A percentile compares a stretch with the other conserved stretches of the same genome.
Evolutionary conservation across 2,888 invertebrate species (phyloP).

Genomic region (Marronus borbonicus): DNA sequence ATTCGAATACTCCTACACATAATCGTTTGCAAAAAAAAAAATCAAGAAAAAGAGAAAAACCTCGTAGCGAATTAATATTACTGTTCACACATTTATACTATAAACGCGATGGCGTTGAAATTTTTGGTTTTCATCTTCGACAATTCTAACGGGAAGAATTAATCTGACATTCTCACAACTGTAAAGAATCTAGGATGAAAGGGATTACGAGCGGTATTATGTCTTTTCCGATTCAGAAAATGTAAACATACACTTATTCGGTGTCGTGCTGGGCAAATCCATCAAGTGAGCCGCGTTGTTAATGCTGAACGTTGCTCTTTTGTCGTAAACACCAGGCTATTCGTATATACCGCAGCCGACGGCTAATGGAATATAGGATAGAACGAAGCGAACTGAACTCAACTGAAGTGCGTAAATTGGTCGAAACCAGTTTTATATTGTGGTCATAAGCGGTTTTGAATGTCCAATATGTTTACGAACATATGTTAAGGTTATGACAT

Average conservation of each 20-base stretch:
- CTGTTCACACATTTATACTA: too few relatives aligned
- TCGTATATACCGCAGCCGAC: conserved; percentile 27
- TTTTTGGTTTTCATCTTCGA: neutral
- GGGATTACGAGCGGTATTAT: conserved; percentile 41
- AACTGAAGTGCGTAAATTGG: neutral
- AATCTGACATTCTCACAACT: conserved; percentile 39
- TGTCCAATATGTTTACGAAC: too few relatives aligned
- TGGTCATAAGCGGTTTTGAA: too few relatives aligned
- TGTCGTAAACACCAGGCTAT: conserved; percentile 43
- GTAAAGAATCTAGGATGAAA: conserved; percentile 21
- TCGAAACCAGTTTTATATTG: conserved; percentile 17
- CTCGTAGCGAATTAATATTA: too few relatives aligned
- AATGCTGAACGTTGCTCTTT: conserved; percentile 48
- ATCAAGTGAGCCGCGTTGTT: conserved; percentile 59
- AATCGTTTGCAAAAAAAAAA: too few relatives aligned
- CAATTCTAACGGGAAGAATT: conserved; percentile 34
- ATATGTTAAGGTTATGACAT: too few relatives aligned
- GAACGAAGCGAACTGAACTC: neutral
- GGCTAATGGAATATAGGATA: conserved; percentile 39
- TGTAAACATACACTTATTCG: conserved; percentile 47
- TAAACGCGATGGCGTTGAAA: too few relatives aligned
- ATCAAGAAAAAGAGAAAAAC: too few relatives aligned
- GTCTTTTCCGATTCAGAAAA: conserved; percentile 42
- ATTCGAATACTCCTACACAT: too few relatives aligned
- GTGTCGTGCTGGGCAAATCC: conserved; percentile 66